Base-by-base conservation (phyloP, 2,113 vertebrate genomes). In the Campylomormyrus tamandua region DNA sequence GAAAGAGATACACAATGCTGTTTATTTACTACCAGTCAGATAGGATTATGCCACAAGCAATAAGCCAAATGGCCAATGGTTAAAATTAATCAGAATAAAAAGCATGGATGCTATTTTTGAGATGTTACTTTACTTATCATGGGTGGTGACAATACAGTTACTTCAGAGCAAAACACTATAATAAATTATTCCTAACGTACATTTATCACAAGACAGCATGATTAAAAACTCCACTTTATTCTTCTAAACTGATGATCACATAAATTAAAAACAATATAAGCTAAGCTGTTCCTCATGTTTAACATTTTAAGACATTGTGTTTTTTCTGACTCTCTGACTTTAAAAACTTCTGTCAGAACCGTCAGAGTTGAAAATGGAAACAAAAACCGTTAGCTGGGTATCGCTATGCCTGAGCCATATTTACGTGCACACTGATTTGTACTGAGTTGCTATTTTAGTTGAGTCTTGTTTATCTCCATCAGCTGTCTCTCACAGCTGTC, bases 361-460 rank as follows among this genome's bases (percentile, higher is more conserved):
- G 6, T 84, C 9, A 45, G 7, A 83, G 31, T 80, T 80, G 74
- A 39, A 42, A 8, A 39, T 8, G 74, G 83, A 84, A 48, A 48
- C 42, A 84, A 84, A 48, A 48, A 48, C 45, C 0, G 8, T 96
- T 96, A 96, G 93, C 94, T 94, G 91, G 95, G 89, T 94, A 91
- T 94, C 95, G 95, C 94, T 93, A 93, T 93, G 94, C 93, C 95
- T 94, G 93, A 94, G 95, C 95, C 95, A 96, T 94, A 95, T 96
- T 97, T 97, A 96, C 95, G 95, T 93, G 94, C 94, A 93, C 94
- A 94, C 96, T 96, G 95, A 96, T 97, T 98, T 97, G 96, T 96
- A 96, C 97, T 42, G 31, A 95, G 94, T 94, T 95, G 94, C 95
- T 96, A 95, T 87, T 53, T 52, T 53, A 50, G 45, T 27, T 48